Evolutionary conservation across 2,113 vertebrate genomes (phyloP).

Genomic region (Daphoenositta chrysoptera): DNA sequence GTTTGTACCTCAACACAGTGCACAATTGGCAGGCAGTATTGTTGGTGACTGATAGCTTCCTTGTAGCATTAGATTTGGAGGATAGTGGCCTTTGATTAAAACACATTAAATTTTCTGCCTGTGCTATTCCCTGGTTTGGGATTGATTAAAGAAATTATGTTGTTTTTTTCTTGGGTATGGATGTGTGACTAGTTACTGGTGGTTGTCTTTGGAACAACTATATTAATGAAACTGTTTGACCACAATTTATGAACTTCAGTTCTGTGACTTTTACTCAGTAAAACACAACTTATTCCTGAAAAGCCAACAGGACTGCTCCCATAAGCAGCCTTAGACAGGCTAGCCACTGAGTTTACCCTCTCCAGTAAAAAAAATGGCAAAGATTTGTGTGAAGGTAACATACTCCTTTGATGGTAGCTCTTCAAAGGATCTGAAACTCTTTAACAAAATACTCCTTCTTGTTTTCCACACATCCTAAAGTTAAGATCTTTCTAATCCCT

Average conservation of each 20-base stretch:
- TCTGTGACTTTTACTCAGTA: neutral
- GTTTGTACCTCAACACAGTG: neutral
- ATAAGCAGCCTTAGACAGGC: neutral
- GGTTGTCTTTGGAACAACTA: neutral
- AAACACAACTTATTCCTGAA: neutral
- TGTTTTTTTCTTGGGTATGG: neutral
- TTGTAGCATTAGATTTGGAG: neutral
- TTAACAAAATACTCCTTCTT: neutral
- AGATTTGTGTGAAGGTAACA: neutral
- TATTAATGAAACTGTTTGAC: neutral
- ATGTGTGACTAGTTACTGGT: neutral
- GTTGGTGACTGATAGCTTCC: neutral
- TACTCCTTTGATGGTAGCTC: accelerated
- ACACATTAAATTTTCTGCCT: neutral
- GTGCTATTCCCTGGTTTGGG: neutral
- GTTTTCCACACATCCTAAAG: neutral
- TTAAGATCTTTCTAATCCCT: neutral
- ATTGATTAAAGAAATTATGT: neutral
- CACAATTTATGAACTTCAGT: neutral
- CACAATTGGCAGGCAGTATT: neutral
- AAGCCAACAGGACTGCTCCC: neutral
- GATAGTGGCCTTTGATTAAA: neutral
- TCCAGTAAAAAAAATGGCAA: neutral
- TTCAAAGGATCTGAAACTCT: neutral
- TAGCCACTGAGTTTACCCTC: neutral